These are phyloP conservation scores for Popillia japonica DNA, from an alignment of 1,140 invertebrate species.

Conservation along the genomic window DNA sequence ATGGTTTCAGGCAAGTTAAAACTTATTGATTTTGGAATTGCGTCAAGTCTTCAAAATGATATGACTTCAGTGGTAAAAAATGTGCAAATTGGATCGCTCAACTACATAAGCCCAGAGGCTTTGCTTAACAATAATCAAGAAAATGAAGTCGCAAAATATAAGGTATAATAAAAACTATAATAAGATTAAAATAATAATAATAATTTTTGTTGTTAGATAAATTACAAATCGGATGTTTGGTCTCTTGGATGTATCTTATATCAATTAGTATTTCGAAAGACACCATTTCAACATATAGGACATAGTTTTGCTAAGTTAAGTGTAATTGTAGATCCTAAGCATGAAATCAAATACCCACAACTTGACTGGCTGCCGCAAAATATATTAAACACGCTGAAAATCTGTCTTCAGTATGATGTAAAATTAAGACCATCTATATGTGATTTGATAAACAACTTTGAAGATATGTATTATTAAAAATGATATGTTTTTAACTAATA, in stretches of 20 bases:
- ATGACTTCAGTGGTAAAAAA: conserved; percentile 90
- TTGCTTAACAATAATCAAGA: conserved; percentile 67
- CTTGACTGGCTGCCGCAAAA: conserved; percentile 60
- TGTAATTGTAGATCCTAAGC: conserved; percentile 82
- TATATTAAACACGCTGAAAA: conserved; percentile 69
- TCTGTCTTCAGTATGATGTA: conserved; percentile 76
- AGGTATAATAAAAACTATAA: conserved; percentile 41
- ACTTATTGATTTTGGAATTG: conserved; percentile 98
- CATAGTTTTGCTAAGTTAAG: conserved; percentile 79
- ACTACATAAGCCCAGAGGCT: conserved; percentile 97
- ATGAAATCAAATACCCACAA: conserved; percentile 77
- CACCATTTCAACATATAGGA: conserved; percentile 89
- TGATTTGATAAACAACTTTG: conserved; percentile 65
- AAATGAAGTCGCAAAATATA: conserved; percentile 59
- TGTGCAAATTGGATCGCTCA: conserved; percentile 85
- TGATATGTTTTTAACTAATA: background rate
- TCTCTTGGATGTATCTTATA: conserved; percentile 97
- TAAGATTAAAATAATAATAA: background rate
- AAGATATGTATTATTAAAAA: conserved; percentile 41
- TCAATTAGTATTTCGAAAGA: conserved; percentile 87
- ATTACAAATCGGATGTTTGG: conserved; percentile 96
- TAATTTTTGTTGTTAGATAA: conserved; percentile 71
- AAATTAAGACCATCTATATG: conserved; percentile 75
- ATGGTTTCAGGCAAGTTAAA: conserved; percentile 87
- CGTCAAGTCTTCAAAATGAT: conserved; percentile 88